Conservation (phyloP, 2,888 invertebrate species). For the Reticulitermes lucifugus region DNA sequence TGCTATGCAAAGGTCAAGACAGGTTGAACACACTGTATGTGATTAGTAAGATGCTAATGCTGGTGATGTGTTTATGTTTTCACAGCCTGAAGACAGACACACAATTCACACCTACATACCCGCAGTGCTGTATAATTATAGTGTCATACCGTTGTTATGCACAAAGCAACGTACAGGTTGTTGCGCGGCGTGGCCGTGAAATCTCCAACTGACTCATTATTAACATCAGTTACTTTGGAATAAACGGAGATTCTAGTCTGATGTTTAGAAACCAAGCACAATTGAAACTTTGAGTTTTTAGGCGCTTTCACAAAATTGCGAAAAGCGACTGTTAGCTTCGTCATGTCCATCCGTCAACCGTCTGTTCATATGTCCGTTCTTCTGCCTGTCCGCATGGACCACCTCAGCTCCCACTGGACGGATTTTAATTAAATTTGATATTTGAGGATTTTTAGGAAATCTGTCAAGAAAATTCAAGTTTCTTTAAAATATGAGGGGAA, state of each 20-base stretch:
- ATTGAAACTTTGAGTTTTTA: too few relatives aligned
- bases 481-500: too few relatives aligned
- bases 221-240: neutral
- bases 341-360: too few relatives aligned
- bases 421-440: too few relatives aligned
- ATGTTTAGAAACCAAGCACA: too few relatives aligned
- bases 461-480: too few relatives aligned
- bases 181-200: neutral
- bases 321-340: too few relatives aligned
- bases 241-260: neutral
- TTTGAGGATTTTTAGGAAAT: too few relatives aligned
- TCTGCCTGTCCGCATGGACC: too few relatives aligned
- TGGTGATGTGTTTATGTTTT: constrained; percentile 8
- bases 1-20: neutral
- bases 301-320: too few relatives aligned
- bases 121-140: constrained; percentile 11
- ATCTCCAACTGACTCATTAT: neutral
- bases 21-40: neutral
- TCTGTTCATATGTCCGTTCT: too few relatives aligned
- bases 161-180: neutral
- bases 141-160: neutral
- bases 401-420: too few relatives aligned
- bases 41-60: neutral
- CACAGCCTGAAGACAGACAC: neutral
- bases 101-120: neutral